Evolutionary conservation across 2,888 invertebrate genomes (phyloP).

Genomic region (Apamea sordens): DNA sequence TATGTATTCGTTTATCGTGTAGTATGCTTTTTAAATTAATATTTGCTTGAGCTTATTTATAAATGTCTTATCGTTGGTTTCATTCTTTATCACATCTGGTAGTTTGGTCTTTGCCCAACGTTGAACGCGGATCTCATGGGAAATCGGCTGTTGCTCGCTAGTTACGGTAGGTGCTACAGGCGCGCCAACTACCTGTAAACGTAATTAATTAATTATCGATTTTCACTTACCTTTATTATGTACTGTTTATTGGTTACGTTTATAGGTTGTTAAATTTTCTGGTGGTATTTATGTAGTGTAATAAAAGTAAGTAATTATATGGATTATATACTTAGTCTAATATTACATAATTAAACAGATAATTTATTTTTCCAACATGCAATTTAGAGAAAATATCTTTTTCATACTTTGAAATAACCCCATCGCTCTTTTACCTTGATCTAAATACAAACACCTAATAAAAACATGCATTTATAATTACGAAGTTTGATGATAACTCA

Average conservation of each 20-base stretch:
- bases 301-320: no score
- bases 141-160: constrained; percentile 89
- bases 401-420: not conserved
- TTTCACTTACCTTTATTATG: constrained; percentile 70
- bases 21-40: no score
- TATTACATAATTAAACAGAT: not conserved
- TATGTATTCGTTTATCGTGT: no score
- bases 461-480: not conserved
- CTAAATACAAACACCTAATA: not conserved
- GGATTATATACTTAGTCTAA: not conserved
- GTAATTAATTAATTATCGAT: constrained; percentile 90
- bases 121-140: constrained; percentile 86
- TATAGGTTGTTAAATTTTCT: constrained; percentile 47
- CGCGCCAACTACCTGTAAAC: constrained; percentile 83
- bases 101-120: constrained; percentile 81
- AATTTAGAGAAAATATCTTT: not conserved
- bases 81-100: no score
- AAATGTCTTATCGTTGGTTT: no score
- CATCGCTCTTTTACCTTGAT: not conserved
- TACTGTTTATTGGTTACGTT: constrained; percentile 62
- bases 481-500: not conserved
- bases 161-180: constrained; percentile 86
- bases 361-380: not conserved
- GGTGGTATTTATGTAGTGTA: constrained; percentile 2
- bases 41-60: no score